These are phyloP conservation scores for Maconellicoccus hirsutus DNA, from an alignment of 1,140 invertebrate species.

Conservation along the genomic window DNA sequence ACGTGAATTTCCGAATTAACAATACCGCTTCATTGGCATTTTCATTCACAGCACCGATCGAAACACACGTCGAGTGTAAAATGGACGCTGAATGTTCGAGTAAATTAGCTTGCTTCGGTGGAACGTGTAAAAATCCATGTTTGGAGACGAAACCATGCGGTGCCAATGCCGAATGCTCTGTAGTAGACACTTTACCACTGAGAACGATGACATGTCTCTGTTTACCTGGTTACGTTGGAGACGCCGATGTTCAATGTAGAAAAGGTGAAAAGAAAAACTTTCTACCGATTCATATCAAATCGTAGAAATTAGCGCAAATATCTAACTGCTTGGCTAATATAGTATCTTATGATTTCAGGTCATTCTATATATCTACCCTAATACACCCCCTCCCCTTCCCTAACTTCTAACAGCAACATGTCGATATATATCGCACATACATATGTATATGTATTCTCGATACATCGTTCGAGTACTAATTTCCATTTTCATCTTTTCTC, in stretches of 20 bases:
- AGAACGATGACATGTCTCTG: slow-evolving; percentile 79
- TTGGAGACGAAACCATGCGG: slow-evolving; percentile 65
- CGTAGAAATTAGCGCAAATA: slow-evolving; percentile 22
- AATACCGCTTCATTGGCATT: not conserved
- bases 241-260: slow-evolving; percentile 68
- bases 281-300: not conserved
- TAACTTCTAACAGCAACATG: not conserved
- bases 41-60: slow-evolving; percentile 38
- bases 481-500: not conserved
- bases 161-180: slow-evolving; percentile 59
- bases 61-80: slow-evolving; percentile 53
- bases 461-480: not conserved
- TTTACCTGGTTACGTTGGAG: slow-evolving; percentile 62
- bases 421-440: not conserved
- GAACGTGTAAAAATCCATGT: slow-evolving; percentile 72
- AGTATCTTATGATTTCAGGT: slow-evolving; percentile 26
- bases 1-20: not conserved
- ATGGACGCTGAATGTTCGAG: slow-evolving; percentile 73
- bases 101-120: slow-evolving; percentile 68
- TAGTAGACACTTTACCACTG: slow-evolving; percentile 71
- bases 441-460: not conserved
- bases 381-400: not conserved
- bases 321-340: not conserved
- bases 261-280: slow-evolving; percentile 43
- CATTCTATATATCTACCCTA: not conserved